Evolutionary conservation across 2,888 invertebrate species (phyloP), one percentile per base, ranked within the genome.

Genomic region (Sicus ferrugineus): DNA sequence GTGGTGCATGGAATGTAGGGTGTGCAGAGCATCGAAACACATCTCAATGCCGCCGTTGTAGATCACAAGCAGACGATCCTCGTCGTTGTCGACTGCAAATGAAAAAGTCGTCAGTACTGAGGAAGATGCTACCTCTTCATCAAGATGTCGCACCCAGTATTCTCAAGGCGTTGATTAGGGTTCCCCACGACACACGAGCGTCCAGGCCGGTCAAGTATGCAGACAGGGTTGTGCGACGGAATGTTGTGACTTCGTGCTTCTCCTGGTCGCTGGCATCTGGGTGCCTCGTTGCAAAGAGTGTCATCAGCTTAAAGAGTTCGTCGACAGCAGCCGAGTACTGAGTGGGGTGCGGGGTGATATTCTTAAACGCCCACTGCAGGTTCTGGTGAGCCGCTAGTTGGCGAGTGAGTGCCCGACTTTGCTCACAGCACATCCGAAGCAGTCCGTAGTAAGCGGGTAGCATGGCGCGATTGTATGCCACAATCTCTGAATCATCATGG

Each of bases 351-450:
- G 96, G 96, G 38, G 96, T 95, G 74, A 97, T 96, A 85, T 97
- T 97, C 80, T 96, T 93, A 85, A 97, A 97, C 30, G 97, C 97
- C 97, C 97, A 97, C 82, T 95, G 95, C 54, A 97, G 90, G 87
- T 97, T 97, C 86, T 97, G 96, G 86, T 97, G 97, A 75, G 92
- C 92, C 0, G 96, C 94, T 68, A 97, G 87, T 79, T 93, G 91
- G 67, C 95, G 89, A 5, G 96, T 94, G 84, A 97, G 95, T 28
- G 91, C 86, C 58, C 92, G 89, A 5, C 96, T 96, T 77, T 94
- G 93, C 75, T 95, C 93, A 82, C 97, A 97, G 86, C 95, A 96
- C 84, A 96, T 89, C 73, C 96, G 89, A 77, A 97, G 87, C 70
- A 97, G 87, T 54, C 96, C 95, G 83, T 95, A 95, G 86, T 94